Evolutionary conservation across 92 coral and sea anemone species (phyloP), one percentile per base, ranked within the genome.

Genomic region (Porites divaricata): DNA sequence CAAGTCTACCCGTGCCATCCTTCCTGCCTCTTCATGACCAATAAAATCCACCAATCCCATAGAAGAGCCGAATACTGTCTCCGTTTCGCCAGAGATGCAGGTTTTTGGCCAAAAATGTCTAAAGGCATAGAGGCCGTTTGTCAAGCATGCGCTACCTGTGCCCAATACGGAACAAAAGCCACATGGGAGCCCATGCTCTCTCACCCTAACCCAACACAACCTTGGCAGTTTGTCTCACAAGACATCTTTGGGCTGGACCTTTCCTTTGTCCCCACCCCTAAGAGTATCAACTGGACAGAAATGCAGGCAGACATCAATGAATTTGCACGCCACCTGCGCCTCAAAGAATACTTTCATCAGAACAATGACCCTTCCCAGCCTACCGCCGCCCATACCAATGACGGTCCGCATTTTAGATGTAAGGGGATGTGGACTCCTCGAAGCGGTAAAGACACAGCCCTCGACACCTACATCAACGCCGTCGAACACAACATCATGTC

Each of bases 61-160:
- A 65, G 58, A 41, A 74, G 59, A 62, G 61, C 83, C 16, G 72
- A 78, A 78, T 48, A 63, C 58, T 63, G 73, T 19, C 70, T 77
- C 26, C 54, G 54, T 70, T 70, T 70, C 23, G 78, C 78, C 12
- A 20, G 78, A 54, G 49, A 74, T 19, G 62, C 83, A 9, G 24
- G 74, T 3, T 74, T 84, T 57, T 86, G 85, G 89, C 77, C 58
- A 26, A 64, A 28, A 62, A 85, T 85, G 78, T 85, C 78, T 22
- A 85, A 67, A 49, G 84, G 67, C 58, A 77, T 77, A 25, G 78
- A 85, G 68, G 61, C 54, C 41, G 16, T 70, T 65, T 78, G 83
- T 71, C 72, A 28, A n/a, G 16, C 73, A 24, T 65, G 74, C 72
- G 28, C 82, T 48, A 77, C 71, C 70, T 77, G 70, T n/a, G 35